phyloP scores from a whole-genome alignment of 2,113 vertebrate genomes.

The Sander lucioperca region DNA sequence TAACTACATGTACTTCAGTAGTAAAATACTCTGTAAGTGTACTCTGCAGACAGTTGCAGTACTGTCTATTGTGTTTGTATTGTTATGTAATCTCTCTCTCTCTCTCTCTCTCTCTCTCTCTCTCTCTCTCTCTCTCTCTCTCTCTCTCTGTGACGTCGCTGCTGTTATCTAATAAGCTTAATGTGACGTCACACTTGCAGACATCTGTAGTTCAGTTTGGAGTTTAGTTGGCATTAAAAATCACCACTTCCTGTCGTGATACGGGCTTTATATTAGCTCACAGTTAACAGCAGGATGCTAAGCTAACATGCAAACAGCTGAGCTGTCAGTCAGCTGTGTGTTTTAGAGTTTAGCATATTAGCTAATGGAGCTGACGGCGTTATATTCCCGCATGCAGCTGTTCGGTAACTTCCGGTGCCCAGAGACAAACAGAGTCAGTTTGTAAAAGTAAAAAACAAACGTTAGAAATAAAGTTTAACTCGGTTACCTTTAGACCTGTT shows the following conservation, averaged over 20 bases:
- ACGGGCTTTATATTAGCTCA: background rate
- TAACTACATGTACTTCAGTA: background rate
- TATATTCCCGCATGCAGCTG: rapidly evolving
- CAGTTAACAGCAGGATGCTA: background rate
- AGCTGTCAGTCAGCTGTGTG: background rate
- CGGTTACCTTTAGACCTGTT: conserved; percentile 71
- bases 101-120: background rate
- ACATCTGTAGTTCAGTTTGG: rapidly evolving
- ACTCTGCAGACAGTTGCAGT: background rate
- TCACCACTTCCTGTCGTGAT: background rate
- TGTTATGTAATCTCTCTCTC: background rate
- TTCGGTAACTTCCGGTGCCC: background rate
- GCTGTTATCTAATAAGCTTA: background rate
- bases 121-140: background rate
- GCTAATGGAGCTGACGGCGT: background rate
- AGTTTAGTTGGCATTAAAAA: background rate
- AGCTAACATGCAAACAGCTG: conserved; percentile 39
- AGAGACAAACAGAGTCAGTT: rapidly evolving
- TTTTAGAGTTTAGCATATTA: background rate
- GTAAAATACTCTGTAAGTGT: background rate
- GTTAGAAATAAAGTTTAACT: rapidly evolving
- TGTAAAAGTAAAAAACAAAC: no score
- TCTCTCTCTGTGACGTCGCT: background rate
- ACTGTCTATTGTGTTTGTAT: background rate
- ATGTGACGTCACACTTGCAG: conserved; percentile 9